Conservation (phyloP, 2,888 invertebrate species). For the Erebia aethiops region DNA sequence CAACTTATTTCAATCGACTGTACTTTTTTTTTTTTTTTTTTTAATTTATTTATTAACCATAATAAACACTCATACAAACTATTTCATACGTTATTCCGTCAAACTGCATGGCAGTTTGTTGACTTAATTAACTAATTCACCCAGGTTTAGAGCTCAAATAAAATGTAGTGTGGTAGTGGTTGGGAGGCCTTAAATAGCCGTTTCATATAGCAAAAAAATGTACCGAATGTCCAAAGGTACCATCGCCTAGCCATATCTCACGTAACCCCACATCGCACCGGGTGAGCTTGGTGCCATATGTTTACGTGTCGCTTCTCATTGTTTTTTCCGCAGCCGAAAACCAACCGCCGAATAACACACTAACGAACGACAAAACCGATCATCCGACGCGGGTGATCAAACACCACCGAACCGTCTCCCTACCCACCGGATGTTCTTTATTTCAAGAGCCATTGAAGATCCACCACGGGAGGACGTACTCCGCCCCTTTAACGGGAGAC, state of each 20-base stretch:
- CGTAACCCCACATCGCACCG: slow-evolving; percentile 57
- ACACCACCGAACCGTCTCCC: slow-evolving; percentile 72
- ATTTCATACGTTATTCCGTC: too few relatives aligned
- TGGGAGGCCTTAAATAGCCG: not conserved
- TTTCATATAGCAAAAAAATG: not conserved
- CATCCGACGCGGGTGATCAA: slow-evolving; percentile 57
- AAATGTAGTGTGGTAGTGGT: too few relatives aligned
- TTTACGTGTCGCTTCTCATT: slow-evolving; percentile 77
- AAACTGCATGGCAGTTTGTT: too few relatives aligned
- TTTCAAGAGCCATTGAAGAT: slow-evolving; percentile 70
- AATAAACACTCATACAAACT: too few relatives aligned
- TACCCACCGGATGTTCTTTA: slow-evolving; percentile 67
- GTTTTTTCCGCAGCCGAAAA: slow-evolving; percentile 73
- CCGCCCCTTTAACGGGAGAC: slow-evolving; percentile 85
- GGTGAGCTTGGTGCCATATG: slow-evolving; percentile 71
- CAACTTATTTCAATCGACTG: too few relatives aligned
- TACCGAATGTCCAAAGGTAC: slow-evolving; percentile 30
- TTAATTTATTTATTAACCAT: too few relatives aligned
- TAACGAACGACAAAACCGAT: slow-evolving; percentile 66
- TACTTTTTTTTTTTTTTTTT: too few relatives aligned
- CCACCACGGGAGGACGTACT: slow-evolving; percentile 86
- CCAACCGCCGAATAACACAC: slow-evolving; percentile 74
- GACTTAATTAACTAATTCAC: too few relatives aligned
- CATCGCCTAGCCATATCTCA: slow-evolving; percentile 40
- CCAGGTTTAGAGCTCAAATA: too few relatives aligned